phyloP scores from a whole-genome alignment of 1,140 invertebrate species.

The Apolygus lucorum region DNA sequence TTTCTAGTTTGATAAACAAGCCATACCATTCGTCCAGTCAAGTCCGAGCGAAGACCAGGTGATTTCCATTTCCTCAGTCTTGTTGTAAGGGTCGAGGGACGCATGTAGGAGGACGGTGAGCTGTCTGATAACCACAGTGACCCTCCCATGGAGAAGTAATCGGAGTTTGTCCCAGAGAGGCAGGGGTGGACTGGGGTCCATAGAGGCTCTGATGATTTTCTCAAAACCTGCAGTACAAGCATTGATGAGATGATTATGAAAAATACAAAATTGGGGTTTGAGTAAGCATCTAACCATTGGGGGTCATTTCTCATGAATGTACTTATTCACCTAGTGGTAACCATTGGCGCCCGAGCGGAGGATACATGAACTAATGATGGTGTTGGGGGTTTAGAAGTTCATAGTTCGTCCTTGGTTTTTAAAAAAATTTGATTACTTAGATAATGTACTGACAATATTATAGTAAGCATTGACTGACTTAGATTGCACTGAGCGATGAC shows the following conservation, averaged over 20 bases:
- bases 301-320: neutral
- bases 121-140: slow-evolving; percentile 77
- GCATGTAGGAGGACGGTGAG: slow-evolving; percentile 85
- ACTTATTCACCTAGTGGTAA: neutral
- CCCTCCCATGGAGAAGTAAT: slow-evolving; percentile 80
- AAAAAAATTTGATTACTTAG: neutral
- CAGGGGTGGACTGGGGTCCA: slow-evolving; percentile 86
- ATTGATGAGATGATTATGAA: neutral
- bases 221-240: slow-evolving; percentile 53
- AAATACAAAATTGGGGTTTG: too few species aligned
- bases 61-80: slow-evolving; percentile 96
- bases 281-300: too few species aligned
- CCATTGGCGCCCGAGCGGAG: too few species aligned
- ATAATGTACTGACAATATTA: neutral
- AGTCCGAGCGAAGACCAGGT: slow-evolving; percentile 86
- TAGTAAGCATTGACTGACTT: slow-evolving; percentile 45
- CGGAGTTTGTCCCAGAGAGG: slow-evolving; percentile 98
- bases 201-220: slow-evolving; percentile 73
- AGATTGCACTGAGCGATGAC: slow-evolving; percentile 92
- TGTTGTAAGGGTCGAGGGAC: slow-evolving; percentile 95
- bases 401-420: neutral
- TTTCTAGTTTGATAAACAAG: slow-evolving; percentile 34
- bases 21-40: slow-evolving; percentile 90
- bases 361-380: neutral
- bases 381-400: neutral